These are phyloP conservation scores for Meloidogyne hapla DNA, from an alignment of 1,140 invertebrate species.

Conservation along the genomic window DNA sequence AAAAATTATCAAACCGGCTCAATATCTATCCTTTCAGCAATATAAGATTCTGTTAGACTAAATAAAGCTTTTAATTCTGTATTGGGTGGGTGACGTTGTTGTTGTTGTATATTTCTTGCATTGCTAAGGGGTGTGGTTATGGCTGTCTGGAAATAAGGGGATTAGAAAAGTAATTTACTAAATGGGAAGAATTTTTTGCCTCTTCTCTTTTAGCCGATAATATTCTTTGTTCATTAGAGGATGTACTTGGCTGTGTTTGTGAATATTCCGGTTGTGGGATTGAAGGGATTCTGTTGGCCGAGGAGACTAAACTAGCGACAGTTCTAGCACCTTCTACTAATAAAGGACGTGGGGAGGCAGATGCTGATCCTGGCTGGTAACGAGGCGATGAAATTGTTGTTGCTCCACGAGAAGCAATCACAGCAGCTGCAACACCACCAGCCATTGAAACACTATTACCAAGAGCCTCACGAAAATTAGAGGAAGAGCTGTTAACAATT, in stretches of 20 bases:
- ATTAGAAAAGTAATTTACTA: neutral
- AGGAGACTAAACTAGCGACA: slow-evolving; percentile 1
- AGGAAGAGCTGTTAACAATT: neutral
- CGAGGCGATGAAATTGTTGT: neutral
- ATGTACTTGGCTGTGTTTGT: no score
- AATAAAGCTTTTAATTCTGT: slow-evolving; percentile 44
- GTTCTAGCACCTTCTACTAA: slow-evolving; percentile 20
- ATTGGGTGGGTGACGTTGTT: slow-evolving; percentile 34
- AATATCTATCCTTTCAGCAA: slow-evolving; percentile 44
- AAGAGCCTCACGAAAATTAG: slow-evolving; percentile 23
- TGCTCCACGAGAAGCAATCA: neutral
- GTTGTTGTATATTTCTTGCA: neutral
- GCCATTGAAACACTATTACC: slow-evolving; percentile 37
- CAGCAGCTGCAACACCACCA: slow-evolving; percentile 41
- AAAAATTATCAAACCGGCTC: slow-evolving; percentile 68
- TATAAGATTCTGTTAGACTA: slow-evolving; percentile 37
- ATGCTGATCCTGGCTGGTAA: neutral
- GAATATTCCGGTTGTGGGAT: neutral
- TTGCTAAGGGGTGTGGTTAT: neutral
- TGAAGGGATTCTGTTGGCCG: neutral
- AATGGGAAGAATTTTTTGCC: neutral
- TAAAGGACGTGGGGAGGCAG: neutral
- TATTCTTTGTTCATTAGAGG: neutral
- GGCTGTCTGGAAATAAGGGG: neutral
- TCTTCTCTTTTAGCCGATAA: no score